phyloP scores from a whole-genome alignment of 2,888 invertebrate species.

The Epirrhoe alternata region DNA sequence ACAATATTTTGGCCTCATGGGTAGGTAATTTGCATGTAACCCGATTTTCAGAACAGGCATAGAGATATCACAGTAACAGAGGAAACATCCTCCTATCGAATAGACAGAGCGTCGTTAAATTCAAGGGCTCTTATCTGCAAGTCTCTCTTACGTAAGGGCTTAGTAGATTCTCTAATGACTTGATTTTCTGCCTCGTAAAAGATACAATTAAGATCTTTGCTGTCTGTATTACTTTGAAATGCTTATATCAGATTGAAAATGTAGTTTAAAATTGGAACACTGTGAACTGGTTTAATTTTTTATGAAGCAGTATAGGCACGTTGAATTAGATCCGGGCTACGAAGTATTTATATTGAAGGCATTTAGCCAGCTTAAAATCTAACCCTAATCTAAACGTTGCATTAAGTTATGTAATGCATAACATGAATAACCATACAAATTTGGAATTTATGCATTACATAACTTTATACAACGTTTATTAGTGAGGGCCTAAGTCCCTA shows the following conservation, averaged over 20 bases:
- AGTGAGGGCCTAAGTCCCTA: too few species aligned
- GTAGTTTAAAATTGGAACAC: not conserved
- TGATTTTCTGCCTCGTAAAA: constrained; percentile 69
- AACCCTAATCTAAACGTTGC: too few species aligned
- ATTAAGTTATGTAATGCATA: too few species aligned
- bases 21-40: constrained; percentile 1
- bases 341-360: too few species aligned
- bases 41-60: constrained; percentile 23
- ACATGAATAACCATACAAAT: too few species aligned
- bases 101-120: constrained; percentile 71
- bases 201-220: constrained; percentile 44
- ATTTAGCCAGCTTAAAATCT: too few species aligned
- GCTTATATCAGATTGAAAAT: constrained; percentile 23
- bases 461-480: too few species aligned
- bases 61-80: constrained; percentile 38
- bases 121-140: constrained; percentile 67
- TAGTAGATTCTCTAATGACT: constrained; percentile 70
- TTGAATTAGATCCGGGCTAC: too few species aligned
- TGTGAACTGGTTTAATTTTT: not conserved
- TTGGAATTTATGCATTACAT: too few species aligned
- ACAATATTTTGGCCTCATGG: not conserved
- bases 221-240: constrained; percentile 37
- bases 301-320: too few species aligned
- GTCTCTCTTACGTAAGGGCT: constrained; percentile 67
- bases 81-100: constrained; percentile 62